These are phyloP conservation scores for Philotrypesis tridentata DNA, from an alignment of 1,140 invertebrate species.

Conservation along the genomic window DNA sequence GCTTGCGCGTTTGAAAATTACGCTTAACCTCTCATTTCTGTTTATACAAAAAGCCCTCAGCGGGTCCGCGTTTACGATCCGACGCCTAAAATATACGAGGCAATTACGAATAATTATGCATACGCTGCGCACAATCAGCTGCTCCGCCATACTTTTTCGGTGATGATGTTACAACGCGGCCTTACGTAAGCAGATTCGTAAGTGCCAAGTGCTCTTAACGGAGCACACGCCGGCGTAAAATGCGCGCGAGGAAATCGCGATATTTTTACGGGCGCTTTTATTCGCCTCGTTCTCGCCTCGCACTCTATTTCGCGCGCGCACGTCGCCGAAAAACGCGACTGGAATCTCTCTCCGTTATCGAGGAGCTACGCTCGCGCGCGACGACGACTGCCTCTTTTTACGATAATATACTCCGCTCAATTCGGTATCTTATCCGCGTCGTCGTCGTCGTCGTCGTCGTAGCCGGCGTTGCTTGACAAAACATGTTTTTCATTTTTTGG, in stretches of 20 bases:
- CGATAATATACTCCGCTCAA: slow-evolving; percentile 32
- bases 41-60: neutral
- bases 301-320: neutral
- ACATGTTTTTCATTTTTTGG: slow-evolving; percentile 24
- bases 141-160: neutral
- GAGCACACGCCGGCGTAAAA: neutral
- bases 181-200: neutral
- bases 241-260: neutral
- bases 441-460: no score
- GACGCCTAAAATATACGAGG: neutral
- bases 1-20: neutral
- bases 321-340: neutral
- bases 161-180: neutral
- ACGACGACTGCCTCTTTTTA: neutral
- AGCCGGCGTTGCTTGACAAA: no score
- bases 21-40: neutral
- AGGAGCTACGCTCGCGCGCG: neutral
- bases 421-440: slow-evolving; percentile 25
- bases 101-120: neutral
- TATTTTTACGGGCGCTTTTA: slow-evolving; percentile 12
- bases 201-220: neutral
- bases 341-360: slow-evolving; percentile 4
- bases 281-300: neutral
- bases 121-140: neutral
- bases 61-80: neutral